Base-by-base conservation (phyloP, 1,140 invertebrate genomes). In the Ooceraea biroi region DNA sequence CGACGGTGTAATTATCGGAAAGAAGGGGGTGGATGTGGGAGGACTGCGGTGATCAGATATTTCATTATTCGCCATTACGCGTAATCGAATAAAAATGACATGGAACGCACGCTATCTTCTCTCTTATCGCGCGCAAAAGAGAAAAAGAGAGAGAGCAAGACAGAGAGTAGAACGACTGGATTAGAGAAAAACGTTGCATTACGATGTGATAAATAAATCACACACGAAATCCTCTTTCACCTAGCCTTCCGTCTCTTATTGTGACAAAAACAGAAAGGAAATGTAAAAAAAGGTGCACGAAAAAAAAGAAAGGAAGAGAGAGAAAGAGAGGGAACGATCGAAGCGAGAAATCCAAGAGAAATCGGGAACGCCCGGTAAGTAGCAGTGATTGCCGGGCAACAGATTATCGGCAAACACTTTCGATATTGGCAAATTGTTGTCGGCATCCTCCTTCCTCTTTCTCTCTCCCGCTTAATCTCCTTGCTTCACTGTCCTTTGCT, bases 351-450 rank as follows among this genome's bases (percentile, higher is more conserved):
- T 73, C 19, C 19, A 19, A 65, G 14, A 48, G 11, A 50, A 55
- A 74, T 17, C 52, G 71, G 71, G 14, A 87, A 78, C 46, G 63
- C 58, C 44, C 66, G 22, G 78, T 83, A 87, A 89, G 85, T 82
- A 89, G 66, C 55, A 68, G 44, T 63, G 86, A 78, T 76, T 87
- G 22, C 61, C 27, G 72, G 65, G 66, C 82, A 88, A 85, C 63
- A 74, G 86, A 85, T 90, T 90, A 90, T 87, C 89, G 89, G 76
- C 74, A 86, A 91, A 89, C 90, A 92, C 88, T 92, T 91, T 91
- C 88, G 88, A 90, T 92, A 91, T 90, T 90, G 91, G 90, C 84
- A 88, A 91, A 92, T 92, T 88, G 88, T 85, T 91, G 87, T 88
- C 83, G 86, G 73, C 68, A 60, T 90, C 77, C 85, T 55, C 25